Conservation (phyloP, 2,797 vertebrate species). For the Acipenser ruthenus region DNA sequence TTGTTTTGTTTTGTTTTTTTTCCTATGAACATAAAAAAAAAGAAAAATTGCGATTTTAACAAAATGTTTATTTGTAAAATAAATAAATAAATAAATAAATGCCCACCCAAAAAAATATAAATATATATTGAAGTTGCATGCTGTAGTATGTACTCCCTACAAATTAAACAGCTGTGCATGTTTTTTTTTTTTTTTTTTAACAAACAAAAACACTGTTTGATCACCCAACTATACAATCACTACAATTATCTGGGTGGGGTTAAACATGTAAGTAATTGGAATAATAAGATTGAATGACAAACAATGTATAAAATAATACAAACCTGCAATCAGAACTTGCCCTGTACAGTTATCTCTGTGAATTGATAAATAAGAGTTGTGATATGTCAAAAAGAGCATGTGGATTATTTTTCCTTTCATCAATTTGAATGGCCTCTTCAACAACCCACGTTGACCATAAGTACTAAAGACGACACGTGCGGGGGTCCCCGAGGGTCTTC, state of each 20-base stretch:
- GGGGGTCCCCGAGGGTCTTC: background rate
- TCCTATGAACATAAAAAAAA: constrained; percentile 18
- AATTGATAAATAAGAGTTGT: constrained; percentile 56
- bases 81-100: constrained; percentile 15
- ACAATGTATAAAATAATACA: constrained; percentile 41
- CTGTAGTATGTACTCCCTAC: constrained; percentile 40
- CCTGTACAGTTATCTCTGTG: constrained; percentile 50
- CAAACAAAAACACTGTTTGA: constrained; percentile 26
- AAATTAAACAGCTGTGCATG: constrained; percentile 49
- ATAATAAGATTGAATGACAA: constrained; percentile 43
- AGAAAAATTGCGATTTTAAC: constrained; percentile 28
- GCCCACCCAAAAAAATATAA: constrained; percentile 26
- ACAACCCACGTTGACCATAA: too few relatives aligned
- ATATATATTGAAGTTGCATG: constrained; percentile 41
- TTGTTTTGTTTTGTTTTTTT: constrained; percentile 17
- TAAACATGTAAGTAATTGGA: constrained; percentile 38
- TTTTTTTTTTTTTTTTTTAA: constrained; percentile 38
- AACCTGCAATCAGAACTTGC: constrained; percentile 34
- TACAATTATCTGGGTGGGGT: constrained; percentile 34
- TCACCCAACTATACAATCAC: constrained; percentile 44
- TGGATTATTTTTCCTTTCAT: constrained; percentile 18
- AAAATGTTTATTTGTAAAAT: constrained; percentile 31
- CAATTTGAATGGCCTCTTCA: too few relatives aligned
- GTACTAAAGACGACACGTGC: background rate
- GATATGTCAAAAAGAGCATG: constrained; percentile 39